These are phyloP conservation scores for Echinops telfairi DNA, from an alignment of 2,113 vertebrate species.

Conservation along the genomic window DNA sequence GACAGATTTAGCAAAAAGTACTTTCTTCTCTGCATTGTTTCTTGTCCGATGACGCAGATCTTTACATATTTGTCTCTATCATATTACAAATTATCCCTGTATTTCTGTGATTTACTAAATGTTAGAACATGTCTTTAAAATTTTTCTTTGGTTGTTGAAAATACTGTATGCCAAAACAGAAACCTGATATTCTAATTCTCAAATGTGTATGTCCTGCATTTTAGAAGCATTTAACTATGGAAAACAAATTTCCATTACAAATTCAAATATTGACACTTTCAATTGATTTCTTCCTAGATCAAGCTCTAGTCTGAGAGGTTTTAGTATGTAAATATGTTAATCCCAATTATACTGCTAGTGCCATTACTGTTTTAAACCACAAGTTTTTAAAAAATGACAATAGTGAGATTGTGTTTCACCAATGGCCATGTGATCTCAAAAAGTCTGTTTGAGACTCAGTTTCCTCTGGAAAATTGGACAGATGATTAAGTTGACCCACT, in stretches of 20 bases:
- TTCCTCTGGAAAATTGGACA: conserved; percentile 25
- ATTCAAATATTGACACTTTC: conserved; percentile 61
- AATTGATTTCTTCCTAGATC: conserved; percentile 44
- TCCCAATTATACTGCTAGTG: background rate
- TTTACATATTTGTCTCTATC: background rate
- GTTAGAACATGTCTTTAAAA: background rate
- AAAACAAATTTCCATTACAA: conserved; percentile 4
- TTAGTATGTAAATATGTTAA: background rate
- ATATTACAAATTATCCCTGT: background rate
- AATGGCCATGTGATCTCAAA: conserved; percentile 25
- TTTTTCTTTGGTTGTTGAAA: conserved; percentile 9
- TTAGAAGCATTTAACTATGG: conserved; percentile 21
- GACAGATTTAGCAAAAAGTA: background rate
- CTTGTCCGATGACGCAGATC: background rate
- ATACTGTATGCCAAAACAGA: background rate
- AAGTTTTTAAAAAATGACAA: too few relatives aligned
- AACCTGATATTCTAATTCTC: conserved; percentile 2
- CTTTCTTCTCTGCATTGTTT: background rate
- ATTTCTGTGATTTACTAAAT: background rate
- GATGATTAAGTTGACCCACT: conserved; percentile 22
- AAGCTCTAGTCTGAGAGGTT: background rate
- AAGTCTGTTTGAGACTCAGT: conserved; percentile 9
- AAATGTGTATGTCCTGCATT: background rate
- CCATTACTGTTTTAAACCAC: conserved; percentile 16
- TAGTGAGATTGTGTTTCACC: background rate